Conservation (phyloP, 2,888 invertebrate species). For the Lissocephala sabroskyi region DNA sequence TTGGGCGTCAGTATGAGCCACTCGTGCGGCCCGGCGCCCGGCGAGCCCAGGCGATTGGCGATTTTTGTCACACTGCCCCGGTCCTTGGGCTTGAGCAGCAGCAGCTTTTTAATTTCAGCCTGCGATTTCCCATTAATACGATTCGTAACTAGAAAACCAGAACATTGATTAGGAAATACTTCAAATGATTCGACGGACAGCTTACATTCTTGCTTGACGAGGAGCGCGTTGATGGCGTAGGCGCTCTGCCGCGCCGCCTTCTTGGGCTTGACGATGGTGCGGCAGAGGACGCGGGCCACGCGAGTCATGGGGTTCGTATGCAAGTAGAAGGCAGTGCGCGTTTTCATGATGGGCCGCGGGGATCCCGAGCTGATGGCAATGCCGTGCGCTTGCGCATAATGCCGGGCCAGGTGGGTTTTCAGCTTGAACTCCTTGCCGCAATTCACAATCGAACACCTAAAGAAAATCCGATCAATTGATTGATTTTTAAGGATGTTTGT, state of each 20-base stretch:
- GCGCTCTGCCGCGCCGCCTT: constrained; percentile 92
- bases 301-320: constrained; percentile 92
- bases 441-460: constrained; percentile 90
- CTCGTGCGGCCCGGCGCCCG: constrained; percentile 75
- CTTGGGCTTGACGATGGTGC: constrained; percentile 85
- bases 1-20: constrained; percentile 72
- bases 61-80: constrained; percentile 81
- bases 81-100: constrained; percentile 75
- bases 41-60: constrained; percentile 80
- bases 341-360: constrained; percentile 96
- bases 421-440: constrained; percentile 97
- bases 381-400: constrained; percentile 92
- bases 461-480: constrained; percentile 5
- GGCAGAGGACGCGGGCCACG: constrained; percentile 89
- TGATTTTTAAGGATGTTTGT: neutral
- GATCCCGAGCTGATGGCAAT: constrained; percentile 82
- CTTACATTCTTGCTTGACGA: constrained; percentile 91
- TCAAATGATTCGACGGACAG: neutral
- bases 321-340: constrained; percentile 95
- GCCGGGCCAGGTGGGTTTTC: constrained; percentile 93
- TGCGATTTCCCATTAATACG: constrained; percentile 75
- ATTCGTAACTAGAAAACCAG: constrained; percentile 74
- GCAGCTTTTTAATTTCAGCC: constrained; percentile 75
- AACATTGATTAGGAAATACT: no score
- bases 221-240: constrained; percentile 82